Conservation (phyloP, 2,113 vertebrate species). For the Edolisoma coerulescens region DNA sequence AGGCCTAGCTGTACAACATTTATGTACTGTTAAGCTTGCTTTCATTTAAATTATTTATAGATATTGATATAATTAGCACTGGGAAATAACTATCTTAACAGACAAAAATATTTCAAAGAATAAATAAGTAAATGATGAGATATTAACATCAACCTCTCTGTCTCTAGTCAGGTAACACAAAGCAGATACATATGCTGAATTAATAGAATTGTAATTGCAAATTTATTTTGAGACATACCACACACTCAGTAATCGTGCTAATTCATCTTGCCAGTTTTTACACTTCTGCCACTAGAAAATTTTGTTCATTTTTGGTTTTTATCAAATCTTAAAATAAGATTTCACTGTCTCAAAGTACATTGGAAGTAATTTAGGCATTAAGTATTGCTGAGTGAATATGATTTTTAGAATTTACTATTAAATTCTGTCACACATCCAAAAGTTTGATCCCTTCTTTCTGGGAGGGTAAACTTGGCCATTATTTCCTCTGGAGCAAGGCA, state of each 20-base stretch:
- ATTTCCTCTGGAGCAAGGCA: background rate
- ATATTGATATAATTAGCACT: background rate
- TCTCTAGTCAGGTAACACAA: background rate
- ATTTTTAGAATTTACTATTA: background rate
- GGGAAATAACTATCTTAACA: constrained; percentile 2
- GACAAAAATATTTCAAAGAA: background rate
- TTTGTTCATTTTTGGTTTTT: background rate
- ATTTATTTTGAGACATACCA: background rate
- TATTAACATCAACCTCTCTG: background rate
- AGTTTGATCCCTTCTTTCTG: background rate
- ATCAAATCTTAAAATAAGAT: background rate
- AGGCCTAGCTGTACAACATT: background rate
- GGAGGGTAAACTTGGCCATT: background rate
- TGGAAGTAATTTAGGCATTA: constrained; percentile 36
- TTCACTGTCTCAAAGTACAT: background rate
- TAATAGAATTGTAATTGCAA: background rate
- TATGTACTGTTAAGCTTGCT: background rate
- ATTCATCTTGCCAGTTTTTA: background rate
- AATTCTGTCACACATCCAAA: background rate
- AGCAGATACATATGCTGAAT: background rate
- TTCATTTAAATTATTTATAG: constrained; percentile 6
- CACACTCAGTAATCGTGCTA: background rate
- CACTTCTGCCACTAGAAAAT: background rate
- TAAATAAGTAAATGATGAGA: background rate
- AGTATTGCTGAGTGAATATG: background rate